Evolutionary conservation across 1,140 invertebrate species (phyloP).

Genomic region (Anastrepha obliqua): DNA sequence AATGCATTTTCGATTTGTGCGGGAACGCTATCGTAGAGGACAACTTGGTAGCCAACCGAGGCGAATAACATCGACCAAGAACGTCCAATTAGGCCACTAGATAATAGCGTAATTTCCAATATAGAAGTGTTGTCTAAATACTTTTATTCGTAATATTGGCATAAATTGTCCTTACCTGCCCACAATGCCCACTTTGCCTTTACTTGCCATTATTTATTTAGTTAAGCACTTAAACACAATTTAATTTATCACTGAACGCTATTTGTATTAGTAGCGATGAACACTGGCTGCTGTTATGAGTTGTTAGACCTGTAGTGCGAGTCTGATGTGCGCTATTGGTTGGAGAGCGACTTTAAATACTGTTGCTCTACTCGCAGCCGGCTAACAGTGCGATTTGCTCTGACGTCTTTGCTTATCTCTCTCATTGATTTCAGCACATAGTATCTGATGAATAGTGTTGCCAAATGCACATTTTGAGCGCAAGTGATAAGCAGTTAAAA

Average conservation of each 20-base stretch:
- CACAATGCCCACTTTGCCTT: conserved; percentile 81
- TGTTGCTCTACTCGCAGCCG: not conserved
- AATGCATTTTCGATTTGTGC: conserved; percentile 85
- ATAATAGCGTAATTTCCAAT: not conserved
- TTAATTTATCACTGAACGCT: not conserved
- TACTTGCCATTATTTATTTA: conserved; percentile 57
- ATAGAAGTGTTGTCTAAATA: not conserved
- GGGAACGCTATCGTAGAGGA: conserved; percentile 87
- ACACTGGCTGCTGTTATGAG: not conserved
- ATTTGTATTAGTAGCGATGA: not conserved
- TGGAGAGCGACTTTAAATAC: conserved; percentile 2
- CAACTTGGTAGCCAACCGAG: conserved; percentile 90
- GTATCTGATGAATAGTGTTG: not conserved
- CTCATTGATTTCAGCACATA: not conserved
- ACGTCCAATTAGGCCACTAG: conserved; percentile 92
- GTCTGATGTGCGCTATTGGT: not conserved
- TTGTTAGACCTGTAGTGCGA: not conserved
- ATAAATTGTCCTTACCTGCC: conserved; percentile 76
- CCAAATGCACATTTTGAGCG: not conserved
- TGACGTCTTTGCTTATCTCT: not conserved
- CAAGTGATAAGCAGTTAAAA: conserved; percentile 54
- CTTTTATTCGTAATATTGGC: conserved; percentile 41
- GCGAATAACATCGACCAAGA: conserved; percentile 98
- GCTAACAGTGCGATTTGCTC: not conserved
- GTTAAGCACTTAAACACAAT: not conserved